These are phyloP conservation scores for Timandra comae DNA, from an alignment of 2,888 invertebrate species.

Conservation along the genomic window DNA sequence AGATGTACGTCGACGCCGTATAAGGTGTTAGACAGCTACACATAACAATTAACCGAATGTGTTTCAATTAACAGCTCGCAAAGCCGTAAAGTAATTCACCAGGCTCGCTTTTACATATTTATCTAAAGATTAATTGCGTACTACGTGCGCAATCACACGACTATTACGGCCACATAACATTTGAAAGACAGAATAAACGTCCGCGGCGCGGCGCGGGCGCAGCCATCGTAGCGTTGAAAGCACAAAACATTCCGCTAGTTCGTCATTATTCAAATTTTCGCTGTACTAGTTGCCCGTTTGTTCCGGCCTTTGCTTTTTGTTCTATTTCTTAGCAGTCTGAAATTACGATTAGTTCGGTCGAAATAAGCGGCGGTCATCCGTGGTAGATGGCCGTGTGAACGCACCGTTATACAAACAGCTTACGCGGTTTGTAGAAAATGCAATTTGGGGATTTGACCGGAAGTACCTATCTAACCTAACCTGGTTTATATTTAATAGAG, in stretches of 20 bases:
- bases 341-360: slow-evolving; percentile 71
- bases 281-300: slow-evolving; percentile 72
- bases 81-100: slow-evolving; percentile 12
- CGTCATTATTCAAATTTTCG: slow-evolving; percentile 75
- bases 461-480: slow-evolving; percentile 9
- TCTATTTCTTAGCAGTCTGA: slow-evolving; percentile 67
- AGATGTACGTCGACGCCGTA: too few species aligned
- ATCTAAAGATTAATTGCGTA: slow-evolving; percentile 17
- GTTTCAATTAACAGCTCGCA: slow-evolving; percentile 18
- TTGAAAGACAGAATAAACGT: slow-evolving; percentile 30
- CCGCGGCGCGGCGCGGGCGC: slow-evolving; percentile 26
- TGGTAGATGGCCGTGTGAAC: slow-evolving; percentile 71
- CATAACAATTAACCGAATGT: slow-evolving; percentile 2
- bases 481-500: slow-evolving; percentile 15
- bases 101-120: slow-evolving; percentile 14
- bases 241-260: slow-evolving; percentile 69
- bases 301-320: slow-evolving; percentile 70
- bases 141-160: slow-evolving; percentile 23
- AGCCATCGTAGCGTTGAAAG: slow-evolving; percentile 63
- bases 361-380: slow-evolving; percentile 69
- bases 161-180: slow-evolving; percentile 35
- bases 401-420: slow-evolving; percentile 61
- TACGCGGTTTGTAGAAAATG: slow-evolving; percentile 40
- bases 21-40: slow-evolving; percentile 7
- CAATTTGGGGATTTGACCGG: slow-evolving; percentile 22